Evolutionary conservation across 2,888 invertebrate species (phyloP), one percentile per base, ranked within the genome.

Genomic region (Ctenicera cuprea): DNA sequence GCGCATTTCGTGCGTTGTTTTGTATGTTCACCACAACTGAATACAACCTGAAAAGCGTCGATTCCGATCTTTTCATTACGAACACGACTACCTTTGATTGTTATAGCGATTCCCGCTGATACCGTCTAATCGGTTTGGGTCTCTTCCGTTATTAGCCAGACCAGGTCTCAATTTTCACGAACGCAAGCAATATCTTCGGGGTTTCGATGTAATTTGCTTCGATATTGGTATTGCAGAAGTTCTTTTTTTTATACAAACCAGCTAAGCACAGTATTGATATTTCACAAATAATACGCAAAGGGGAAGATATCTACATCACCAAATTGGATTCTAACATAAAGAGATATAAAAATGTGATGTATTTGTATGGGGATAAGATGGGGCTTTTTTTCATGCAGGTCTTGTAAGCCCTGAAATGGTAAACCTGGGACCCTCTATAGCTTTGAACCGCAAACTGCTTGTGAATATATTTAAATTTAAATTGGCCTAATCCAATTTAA

Each of bases 391-490:
- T 45, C 14, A 14, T 14, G 43, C 14, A 16, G 3, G 9, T 38
- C 38, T n/a, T 38, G 38, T 38, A 38, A 38, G 38, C 41, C 3
- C 3, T 14, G 41, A 14, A 14, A 41, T 14, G 41, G 3, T 41
- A 41, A 41, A 41, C 14, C 41, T 41, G 14, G 1, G 3, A 41
- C 41, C 14, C 41, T 3, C 20, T 20, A n/a, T 20, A 9, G 33
- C 9, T 48, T 48, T 48, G 20, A 11, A 48, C 16, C 9, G 18
- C 7, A 16, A 16, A 12, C 18, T 33, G 4, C 16, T 20, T 11
- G n/a, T 26, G 57, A 33, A 57, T 59, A 37, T 11, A 59, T 59
- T 59, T 59, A 59, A 37, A 59, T 59, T 59, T 37, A 59, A 59
- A 37, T 59, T 14, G 37, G 37, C 18, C 18, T 59, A 59, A 59